phyloP scores from a whole-genome alignment of 2,797 vertebrate genomes.

The Mormyrops boulengeri region DNA sequence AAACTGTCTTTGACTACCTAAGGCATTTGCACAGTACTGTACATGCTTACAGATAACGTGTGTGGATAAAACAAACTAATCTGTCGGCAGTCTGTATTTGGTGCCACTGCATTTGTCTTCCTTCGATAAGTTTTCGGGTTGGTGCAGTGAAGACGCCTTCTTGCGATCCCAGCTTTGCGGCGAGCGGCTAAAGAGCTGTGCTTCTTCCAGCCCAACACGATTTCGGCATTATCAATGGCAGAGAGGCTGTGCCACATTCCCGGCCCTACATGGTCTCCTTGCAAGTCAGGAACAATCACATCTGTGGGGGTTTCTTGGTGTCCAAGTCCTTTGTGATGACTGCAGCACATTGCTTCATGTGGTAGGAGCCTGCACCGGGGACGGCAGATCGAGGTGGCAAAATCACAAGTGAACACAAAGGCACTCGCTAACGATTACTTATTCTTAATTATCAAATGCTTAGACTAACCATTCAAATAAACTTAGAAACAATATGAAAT shows the following conservation, averaged over 20 bases:
- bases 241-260: constrained; percentile 26
- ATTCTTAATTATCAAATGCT: background rate
- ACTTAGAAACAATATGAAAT: background rate
- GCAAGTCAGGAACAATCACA: constrained; percentile 29
- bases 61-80: background rate
- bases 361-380: constrained; percentile 28
- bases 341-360: constrained; percentile 47
- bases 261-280: constrained; percentile 57
- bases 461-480: background rate
- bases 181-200: background rate
- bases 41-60: background rate
- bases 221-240: constrained; percentile 34
- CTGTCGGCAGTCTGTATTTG: background rate
- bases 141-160: background rate
- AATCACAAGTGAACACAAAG: background rate
- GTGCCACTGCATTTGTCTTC: background rate
- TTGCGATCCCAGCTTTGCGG: background rate
- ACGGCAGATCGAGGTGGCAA: too few relatives aligned
- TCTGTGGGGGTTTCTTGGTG: constrained; percentile 57
- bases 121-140: background rate
- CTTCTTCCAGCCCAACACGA: constrained; percentile 19
- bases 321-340: constrained; percentile 51
- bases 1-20: background rate
- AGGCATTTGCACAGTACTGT: background rate
- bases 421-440: background rate